phyloP scores from a whole-genome alignment of 2,113 vertebrate genomes.

The Oncorhynchus tshawytscha region DNA sequence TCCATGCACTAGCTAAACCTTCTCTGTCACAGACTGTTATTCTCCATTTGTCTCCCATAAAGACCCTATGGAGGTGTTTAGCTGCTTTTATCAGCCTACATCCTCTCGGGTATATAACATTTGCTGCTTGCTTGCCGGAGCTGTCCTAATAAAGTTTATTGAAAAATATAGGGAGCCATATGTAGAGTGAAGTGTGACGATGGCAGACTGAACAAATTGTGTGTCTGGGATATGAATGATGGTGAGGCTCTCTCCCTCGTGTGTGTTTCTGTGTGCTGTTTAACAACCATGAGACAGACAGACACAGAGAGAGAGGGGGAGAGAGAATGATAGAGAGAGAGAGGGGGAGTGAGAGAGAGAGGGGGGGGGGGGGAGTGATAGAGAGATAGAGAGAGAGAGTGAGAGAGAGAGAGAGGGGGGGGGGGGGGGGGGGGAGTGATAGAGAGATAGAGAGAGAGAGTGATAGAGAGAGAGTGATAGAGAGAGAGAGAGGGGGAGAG shows the following conservation, averaged over 20 bases:
- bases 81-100: conserved; percentile 70
- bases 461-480: accelerated
- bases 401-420: too few relatives aligned
- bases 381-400: too few relatives aligned
- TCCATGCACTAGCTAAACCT: conserved; percentile 50
- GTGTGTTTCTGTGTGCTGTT: conserved; percentile 10
- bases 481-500: too few relatives aligned
- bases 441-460: too few relatives aligned
- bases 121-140: conserved; percentile 74
- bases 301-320: neutral
- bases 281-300: conserved; percentile 14
- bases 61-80: conserved; percentile 91
- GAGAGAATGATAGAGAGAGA: too few relatives aligned
- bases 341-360: accelerated
- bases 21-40: conserved; percentile 77
- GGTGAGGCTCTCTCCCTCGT: conserved; percentile 8
- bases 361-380: too few relatives aligned
- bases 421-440: accelerated
- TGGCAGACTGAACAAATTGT: conserved; percentile 13
- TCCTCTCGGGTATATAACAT: conserved; percentile 62
- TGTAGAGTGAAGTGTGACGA: neutral
- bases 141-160: conserved; percentile 55
- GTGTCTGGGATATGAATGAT: conserved; percentile 6
- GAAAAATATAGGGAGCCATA: conserved; percentile 37
- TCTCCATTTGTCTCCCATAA: conserved; percentile 89